Evolutionary conservation across 2,113 vertebrate genomes (phyloP).

Genomic region (Anguilla rostrata): DNA sequence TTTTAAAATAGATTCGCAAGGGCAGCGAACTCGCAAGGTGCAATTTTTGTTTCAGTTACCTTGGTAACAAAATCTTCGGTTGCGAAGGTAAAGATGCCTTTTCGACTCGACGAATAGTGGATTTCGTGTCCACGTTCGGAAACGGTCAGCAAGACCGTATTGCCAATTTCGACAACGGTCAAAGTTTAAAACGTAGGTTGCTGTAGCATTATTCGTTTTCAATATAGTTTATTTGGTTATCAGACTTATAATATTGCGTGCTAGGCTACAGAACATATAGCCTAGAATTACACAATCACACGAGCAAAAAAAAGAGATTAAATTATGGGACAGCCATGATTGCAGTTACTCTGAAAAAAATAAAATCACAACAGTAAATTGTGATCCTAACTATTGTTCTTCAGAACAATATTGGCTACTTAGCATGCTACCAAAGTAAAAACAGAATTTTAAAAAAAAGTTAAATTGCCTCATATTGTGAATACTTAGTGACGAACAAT

Average conservation of each 20-base stretch:
- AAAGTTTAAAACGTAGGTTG: background rate
- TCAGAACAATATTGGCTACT: no score
- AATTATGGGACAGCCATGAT: no score
- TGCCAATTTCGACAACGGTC: background rate
- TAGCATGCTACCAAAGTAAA: no score
- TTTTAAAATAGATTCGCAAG: background rate
- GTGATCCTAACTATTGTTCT: no score
- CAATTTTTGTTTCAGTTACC: background rate
- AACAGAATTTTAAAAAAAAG: no score
- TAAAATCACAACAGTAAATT: no score
- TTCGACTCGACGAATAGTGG: background rate
- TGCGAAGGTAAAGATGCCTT: background rate
- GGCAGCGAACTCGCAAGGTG: background rate
- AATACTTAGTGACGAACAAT: no score
- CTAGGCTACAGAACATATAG: background rate
- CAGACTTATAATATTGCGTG: background rate
- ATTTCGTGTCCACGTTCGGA: background rate
- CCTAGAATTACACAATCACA: no score
- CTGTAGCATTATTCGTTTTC: background rate
- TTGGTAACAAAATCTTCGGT: background rate
- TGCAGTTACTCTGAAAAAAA: no score
- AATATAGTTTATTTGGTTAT: background rate
- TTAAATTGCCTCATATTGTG: no score
- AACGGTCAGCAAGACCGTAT: background rate
- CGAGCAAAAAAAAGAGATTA: no score